Percentiles rank a stretch among this genome's conserved stretches.
phyloP scores from a whole-genome alignment of 2,888 invertebrate species.

The Hyposoter didymator region DNA sequence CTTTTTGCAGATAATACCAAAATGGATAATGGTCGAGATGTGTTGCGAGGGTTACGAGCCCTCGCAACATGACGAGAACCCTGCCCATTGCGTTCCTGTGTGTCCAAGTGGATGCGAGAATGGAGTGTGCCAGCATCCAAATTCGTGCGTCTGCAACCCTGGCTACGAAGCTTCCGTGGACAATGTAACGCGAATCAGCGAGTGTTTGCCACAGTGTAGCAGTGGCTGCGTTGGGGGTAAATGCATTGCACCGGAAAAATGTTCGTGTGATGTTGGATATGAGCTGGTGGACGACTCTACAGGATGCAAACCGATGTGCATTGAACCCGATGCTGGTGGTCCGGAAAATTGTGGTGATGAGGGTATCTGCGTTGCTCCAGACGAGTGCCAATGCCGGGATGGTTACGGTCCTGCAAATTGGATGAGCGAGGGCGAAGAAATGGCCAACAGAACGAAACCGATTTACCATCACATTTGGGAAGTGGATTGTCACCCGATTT shows the following conservation, averaged over 20 bases:
- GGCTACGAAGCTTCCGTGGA: constrained; percentile 51
- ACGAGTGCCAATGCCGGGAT: constrained; percentile 55
- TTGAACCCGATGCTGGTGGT: not conserved
- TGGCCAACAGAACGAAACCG: not conserved
- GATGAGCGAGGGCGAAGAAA: not conserved
- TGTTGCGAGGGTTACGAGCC: constrained; percentile 65
- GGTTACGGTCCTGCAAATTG: constrained; percentile 36
- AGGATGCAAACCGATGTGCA: constrained; percentile 53
- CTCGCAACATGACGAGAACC: not conserved
- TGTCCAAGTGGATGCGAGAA: constrained; percentile 55
- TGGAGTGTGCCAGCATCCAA: constrained; percentile 58
- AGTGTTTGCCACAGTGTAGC: constrained; percentile 81
- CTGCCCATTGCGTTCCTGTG: constrained; percentile 54
- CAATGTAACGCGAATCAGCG: constrained; percentile 2
- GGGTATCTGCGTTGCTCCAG: constrained; percentile 44
- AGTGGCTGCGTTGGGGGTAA: constrained; percentile 82
- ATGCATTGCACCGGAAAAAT: constrained; percentile 81
- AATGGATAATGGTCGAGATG: constrained; percentile 50
- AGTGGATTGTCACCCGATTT: constrained; percentile 46
- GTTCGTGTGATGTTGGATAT: constrained; percentile 81
- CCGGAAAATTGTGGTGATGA: constrained; percentile 30
- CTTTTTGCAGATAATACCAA: constrained; percentile 51
- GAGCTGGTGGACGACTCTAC: constrained; percentile 64
- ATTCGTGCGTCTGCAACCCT: constrained; percentile 55
- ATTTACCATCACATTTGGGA: not conserved